Evolutionary conservation across 2,888 invertebrate species (phyloP).

Genomic region (Polyommatus iphigenia): DNA sequence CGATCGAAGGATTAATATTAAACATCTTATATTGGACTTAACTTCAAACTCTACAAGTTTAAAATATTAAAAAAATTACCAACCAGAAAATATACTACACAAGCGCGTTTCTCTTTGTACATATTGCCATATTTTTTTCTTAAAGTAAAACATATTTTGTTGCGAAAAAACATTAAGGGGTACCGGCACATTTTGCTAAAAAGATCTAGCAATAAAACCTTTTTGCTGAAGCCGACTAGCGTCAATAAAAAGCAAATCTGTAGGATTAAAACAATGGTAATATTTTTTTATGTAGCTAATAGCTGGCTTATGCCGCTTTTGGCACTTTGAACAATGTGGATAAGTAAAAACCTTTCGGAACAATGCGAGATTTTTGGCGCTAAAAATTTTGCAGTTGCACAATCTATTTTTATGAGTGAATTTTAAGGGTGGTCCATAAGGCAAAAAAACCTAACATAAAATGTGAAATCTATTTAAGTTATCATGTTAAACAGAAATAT

Average conservation of each 20-base stretch:
- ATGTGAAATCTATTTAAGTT: background rate
- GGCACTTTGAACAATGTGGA: slow-evolving; percentile 9
- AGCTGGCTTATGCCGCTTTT: slow-evolving; percentile 13
- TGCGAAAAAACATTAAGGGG: background rate
- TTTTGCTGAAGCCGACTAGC: background rate
- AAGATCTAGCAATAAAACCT: slow-evolving; percentile 13
- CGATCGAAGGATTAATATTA: background rate
- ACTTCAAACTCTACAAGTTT: background rate
- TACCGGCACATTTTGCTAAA: background rate
- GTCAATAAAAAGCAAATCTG: slow-evolving; percentile 27
- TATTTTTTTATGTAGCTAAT: slow-evolving; percentile 3
- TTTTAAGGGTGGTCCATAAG: slow-evolving; percentile 1
- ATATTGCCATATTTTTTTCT: background rate
- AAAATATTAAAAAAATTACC: background rate
- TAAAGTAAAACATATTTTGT: background rate
- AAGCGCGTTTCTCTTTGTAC: background rate
- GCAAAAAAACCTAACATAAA: background rate
- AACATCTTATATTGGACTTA: background rate
- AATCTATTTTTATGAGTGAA: background rate
- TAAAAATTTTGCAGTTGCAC: slow-evolving; percentile 24
- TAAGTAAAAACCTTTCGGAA: slow-evolving; percentile 10
- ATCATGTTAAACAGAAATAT: background rate
- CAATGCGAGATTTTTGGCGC: slow-evolving; percentile 7
- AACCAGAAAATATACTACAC: background rate
- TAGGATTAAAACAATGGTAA: slow-evolving; percentile 12